Evolutionary conservation across 1,140 invertebrate species (phyloP), one percentile per base, ranked within the genome.

Genomic region (Polypedilum pembai): DNA sequence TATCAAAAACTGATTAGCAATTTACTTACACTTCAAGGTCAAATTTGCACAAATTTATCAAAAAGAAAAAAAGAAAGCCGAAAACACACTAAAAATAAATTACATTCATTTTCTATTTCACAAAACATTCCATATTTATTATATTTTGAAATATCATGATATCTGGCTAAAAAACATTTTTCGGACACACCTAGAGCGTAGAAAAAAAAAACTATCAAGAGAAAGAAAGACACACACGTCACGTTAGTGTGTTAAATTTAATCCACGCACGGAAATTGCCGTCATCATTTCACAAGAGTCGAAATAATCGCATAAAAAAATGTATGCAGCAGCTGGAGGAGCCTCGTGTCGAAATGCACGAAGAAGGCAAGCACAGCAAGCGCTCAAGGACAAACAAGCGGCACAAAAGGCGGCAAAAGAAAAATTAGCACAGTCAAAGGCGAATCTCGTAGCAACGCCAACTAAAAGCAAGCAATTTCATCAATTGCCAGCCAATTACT

Each of bases 261-360:
- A 33, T 33, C 24, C 24, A 33, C 24, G 24, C 24, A 33, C 24
- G 24, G 24, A 33, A 33, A 33, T 33, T 33, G 24, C 24, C 24
- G 24, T 33, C 24, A 33, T 33, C 24, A 33, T 33, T 33, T 33
- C 24, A 65, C 5, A 66, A 66, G 3, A 66, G 63, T 66, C n/a
- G n/a, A n/a, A n/a, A n/a, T 56, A 56, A 69, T 69, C 65, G 45
- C 45, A n/a, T 15, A 56, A 4, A 56, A 56, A 84, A 77, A 91
- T 91, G 89, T 91, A 90, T 85, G 89, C 89, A 79, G 89, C 89
- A 78, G 89, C 89, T 79, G 89, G 89, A 78, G 89, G 89, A 80
- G 88, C 89, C 77, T 89, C 88, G 78, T 83, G 90, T 80, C 86
- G 89, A 77, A 88, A 90, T 81, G 88, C 86, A 18, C 84, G 87